A percentile compares a stretch with the other conserved stretches of the same genome.
phyloP scores from a whole-genome alignment of 2,797 vertebrate species.

The Cynopterus sphinx region DNA sequence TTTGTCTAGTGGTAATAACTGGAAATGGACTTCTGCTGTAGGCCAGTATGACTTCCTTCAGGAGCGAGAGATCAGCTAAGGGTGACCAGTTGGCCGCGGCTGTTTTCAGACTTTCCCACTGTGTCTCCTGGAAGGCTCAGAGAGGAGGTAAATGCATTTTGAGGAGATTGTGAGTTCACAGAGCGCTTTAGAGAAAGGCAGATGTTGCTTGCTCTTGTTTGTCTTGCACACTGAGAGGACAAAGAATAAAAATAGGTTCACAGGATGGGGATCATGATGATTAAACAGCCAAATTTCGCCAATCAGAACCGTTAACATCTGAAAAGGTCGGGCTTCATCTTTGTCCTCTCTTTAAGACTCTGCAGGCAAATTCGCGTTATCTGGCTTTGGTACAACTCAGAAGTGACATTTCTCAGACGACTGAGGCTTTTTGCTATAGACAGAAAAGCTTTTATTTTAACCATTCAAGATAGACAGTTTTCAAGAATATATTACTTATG shows the following conservation, averaged over 20 bases:
- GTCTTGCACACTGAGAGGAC: background rate
- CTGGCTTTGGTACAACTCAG: background rate
- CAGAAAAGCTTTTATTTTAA: constrained; percentile 13
- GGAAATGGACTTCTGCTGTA: constrained; percentile 75
- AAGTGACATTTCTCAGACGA: constrained; percentile 32
- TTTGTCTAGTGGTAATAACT: constrained; percentile 84
- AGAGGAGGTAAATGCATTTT: background rate
- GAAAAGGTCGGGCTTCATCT: background rate
- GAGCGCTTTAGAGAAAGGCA: background rate
- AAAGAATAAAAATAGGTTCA: background rate
- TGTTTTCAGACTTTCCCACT: constrained; percentile 46
- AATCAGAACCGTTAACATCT: background rate
- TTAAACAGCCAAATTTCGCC: background rate
- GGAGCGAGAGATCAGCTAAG: constrained; percentile 36
- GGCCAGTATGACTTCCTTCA: constrained; percentile 59
- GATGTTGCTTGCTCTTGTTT: background rate
- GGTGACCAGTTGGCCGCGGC: constrained; percentile 8
- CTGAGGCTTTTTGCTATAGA: background rate
- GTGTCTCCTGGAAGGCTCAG: background rate
- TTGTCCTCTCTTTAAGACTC: background rate
- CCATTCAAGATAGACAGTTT: background rate
- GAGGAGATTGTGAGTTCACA: background rate
- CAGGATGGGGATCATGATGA: background rate
- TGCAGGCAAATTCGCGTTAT: background rate
- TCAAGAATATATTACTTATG: background rate